These are phyloP conservation scores for Leptopterna dolabrata DNA, from an alignment of 2,888 invertebrate species.

Conservation along the genomic window DNA sequence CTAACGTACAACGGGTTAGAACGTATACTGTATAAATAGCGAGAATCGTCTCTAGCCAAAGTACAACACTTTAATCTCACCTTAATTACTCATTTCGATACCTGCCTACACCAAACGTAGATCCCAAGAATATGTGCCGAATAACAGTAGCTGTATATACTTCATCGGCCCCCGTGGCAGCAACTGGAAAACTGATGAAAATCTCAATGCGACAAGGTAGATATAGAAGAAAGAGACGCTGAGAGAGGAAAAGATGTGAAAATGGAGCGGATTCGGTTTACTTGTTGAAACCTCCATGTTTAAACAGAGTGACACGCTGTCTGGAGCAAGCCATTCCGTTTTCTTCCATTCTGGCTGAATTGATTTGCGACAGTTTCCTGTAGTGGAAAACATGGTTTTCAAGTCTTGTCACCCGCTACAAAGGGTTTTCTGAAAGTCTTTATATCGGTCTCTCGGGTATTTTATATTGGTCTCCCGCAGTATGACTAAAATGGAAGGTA, in stretches of 20 bases:
- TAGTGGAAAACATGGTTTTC: neutral
- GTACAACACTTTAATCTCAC: too few relatives aligned
- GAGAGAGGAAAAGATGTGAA: neutral
- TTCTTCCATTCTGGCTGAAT: neutral
- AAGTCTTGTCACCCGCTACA: neutral
- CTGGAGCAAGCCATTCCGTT: neutral
- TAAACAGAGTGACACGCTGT: neutral
- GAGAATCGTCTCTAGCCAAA: too few relatives aligned
- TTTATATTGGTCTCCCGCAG: too few relatives aligned
- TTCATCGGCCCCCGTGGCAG: neutral
- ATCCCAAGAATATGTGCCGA: too few relatives aligned
- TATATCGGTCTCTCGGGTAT: neutral
- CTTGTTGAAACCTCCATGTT: neutral
- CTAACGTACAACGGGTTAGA: too few relatives aligned
- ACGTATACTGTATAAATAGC: too few relatives aligned
- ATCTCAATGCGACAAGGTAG: neutral
- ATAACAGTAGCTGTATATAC: too few relatives aligned
- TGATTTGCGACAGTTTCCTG: conserved; percentile 7
- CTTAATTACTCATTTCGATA: too few relatives aligned
- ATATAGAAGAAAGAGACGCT: too few relatives aligned
- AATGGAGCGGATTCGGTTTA: neutral
- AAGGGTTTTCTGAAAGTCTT: neutral
- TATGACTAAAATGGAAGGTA: neutral
- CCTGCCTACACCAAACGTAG: too few relatives aligned
- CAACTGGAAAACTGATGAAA: neutral